These are phyloP conservation scores for Aldabrachelys gigantea DNA, from an alignment of 2,113 vertebrate species.

Conservation along the genomic window DNA sequence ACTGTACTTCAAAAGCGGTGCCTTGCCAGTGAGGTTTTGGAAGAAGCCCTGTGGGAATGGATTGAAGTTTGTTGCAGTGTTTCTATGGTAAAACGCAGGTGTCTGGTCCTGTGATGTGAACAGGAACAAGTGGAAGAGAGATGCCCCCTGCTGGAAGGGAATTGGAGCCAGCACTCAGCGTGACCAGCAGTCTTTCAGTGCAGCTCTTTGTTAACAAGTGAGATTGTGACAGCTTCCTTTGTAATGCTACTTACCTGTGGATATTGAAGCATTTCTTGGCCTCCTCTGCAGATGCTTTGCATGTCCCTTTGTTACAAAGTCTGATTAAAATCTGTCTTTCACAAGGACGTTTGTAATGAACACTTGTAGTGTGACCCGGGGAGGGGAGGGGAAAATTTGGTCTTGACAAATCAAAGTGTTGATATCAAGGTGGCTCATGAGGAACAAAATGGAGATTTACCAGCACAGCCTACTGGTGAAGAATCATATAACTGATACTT, in stretches of 20 bases:
- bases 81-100: too few relatives aligned
- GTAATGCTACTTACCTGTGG: background rate
- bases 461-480: background rate
- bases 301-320: background rate
- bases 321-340: background rate
- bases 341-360: background rate
- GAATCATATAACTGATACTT: background rate
- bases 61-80: background rate
- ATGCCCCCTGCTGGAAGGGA: fast-evolving
- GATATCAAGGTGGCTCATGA: background rate
- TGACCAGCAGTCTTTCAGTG: background rate
- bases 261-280: background rate
- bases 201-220: background rate
- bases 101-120: background rate
- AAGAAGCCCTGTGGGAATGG: background rate
- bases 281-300: background rate
- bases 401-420: background rate
- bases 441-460: background rate
- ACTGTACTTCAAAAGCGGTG: background rate
- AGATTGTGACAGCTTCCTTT: background rate
- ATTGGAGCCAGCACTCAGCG: background rate
- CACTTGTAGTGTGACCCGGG: background rate
- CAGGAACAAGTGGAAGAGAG: background rate
- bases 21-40: background rate
- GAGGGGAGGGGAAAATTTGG: background rate